phyloP scores from a whole-genome alignment of 2,113 vertebrate species.

The Monopterus albus region DNA sequence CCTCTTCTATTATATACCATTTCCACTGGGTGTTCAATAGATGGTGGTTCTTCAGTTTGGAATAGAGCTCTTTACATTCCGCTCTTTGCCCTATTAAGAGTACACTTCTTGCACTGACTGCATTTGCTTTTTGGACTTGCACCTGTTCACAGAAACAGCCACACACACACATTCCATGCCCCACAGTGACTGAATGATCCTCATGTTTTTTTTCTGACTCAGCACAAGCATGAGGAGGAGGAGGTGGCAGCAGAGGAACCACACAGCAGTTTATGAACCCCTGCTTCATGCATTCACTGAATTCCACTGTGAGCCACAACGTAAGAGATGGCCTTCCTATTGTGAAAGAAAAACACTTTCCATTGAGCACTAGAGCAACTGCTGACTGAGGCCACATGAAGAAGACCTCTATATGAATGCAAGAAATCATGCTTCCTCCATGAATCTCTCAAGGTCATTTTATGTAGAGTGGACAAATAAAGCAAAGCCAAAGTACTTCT shows the following conservation, averaged over 20 bases:
- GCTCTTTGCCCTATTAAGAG: not conserved
- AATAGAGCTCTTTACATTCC: not conserved
- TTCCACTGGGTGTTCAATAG: slow-evolving; percentile 7
- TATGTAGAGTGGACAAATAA: slow-evolving; percentile 2
- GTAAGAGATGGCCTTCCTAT: slow-evolving; percentile 48
- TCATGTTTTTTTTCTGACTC: slow-evolving; percentile 20
- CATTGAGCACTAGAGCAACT: not conserved
- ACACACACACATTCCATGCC: slow-evolving; percentile 11
- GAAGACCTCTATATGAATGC: not conserved
- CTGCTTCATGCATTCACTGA: slow-evolving; percentile 49
- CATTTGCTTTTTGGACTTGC: slow-evolving; percentile 4
- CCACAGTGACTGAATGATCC: slow-evolving; percentile 7
- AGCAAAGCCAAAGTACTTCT: slow-evolving; percentile 5
- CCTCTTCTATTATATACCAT: slow-evolving; percentile 26
- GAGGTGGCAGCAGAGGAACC: slow-evolving; percentile 22
- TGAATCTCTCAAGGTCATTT: slow-evolving; percentile 16
- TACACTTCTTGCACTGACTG: not conserved
- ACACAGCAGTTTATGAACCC: slow-evolving; percentile 50
- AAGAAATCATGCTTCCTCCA: not conserved
- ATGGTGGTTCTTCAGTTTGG: not conserved
- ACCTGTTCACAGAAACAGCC: slow-evolving; percentile 33
- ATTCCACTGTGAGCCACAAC: slow-evolving; percentile 61
- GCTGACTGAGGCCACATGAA: slow-evolving; percentile 16
- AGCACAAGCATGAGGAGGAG: too few relatives aligned
- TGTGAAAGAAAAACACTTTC: slow-evolving; percentile 40